phyloP scores from a whole-genome alignment of 2,888 invertebrate species.

The Caenorhabditis virilis region DNA sequence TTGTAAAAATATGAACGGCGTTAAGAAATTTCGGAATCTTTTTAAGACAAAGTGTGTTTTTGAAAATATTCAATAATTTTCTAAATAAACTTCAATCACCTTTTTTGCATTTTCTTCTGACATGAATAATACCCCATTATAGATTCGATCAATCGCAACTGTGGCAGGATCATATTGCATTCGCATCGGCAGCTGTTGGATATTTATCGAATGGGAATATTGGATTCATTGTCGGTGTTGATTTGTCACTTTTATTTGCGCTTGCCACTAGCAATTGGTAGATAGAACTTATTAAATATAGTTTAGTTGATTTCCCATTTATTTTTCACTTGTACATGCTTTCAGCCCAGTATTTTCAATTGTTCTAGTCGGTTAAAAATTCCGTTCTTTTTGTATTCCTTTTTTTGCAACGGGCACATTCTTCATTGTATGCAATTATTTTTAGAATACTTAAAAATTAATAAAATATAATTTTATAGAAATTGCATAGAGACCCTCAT shows the following conservation, averaged over 20 bases:
- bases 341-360: too few relatives aligned
- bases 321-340: not conserved
- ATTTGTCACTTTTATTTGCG: constrained; percentile 46
- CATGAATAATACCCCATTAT: too few relatives aligned
- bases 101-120: too few relatives aligned
- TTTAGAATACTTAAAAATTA: too few relatives aligned
- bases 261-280: constrained; percentile 34
- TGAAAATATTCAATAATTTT: not conserved
- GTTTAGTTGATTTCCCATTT: not conserved
- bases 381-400: not conserved
- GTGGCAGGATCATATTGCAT: constrained; percentile 53
- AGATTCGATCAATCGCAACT: constrained; percentile 52
- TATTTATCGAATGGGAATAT: constrained; percentile 49
- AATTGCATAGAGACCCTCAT: too few relatives aligned
- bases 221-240: constrained; percentile 57
- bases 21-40: constrained; percentile 27
- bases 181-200: constrained; percentile 53
- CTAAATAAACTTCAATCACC: too few relatives aligned
- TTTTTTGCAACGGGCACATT: too few relatives aligned
- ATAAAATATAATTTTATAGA: too few relatives aligned
- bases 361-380: constrained; percentile 5
- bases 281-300: not conserved
- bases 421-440: too few relatives aligned
- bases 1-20: constrained; percentile 49
- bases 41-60: constrained; percentile 31